Evolutionary conservation across 2,113 vertebrate genomes (phyloP).

Genomic region (Pelvicachromis taeniatus): DNA sequence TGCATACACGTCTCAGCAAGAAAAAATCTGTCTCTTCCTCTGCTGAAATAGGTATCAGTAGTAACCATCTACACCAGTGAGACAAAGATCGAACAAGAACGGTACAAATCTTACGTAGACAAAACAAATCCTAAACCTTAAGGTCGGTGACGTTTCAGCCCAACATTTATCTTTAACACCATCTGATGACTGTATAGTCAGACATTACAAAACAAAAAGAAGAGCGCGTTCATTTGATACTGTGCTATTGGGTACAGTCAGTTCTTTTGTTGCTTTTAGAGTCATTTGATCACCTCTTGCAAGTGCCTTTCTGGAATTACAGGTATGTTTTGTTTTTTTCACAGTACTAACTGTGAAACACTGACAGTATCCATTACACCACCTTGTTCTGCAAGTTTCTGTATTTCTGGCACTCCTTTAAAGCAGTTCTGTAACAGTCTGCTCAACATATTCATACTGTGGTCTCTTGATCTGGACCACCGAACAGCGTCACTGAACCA

Average conservation of each 20-base stretch:
- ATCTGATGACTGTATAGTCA: neutral
- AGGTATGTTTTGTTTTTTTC: neutral
- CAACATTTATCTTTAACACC: neutral
- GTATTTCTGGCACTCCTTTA: neutral
- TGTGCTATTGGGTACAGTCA: neutral
- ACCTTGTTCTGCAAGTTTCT: slow-evolving; percentile 23
- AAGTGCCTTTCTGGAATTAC: slow-evolving; percentile 13
- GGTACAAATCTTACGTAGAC: neutral
- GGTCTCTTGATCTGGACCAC: neutral
- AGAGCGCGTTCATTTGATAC: neutral
- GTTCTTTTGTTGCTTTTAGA: slow-evolving; percentile 12
- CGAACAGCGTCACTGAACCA: neutral
- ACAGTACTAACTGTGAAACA: slow-evolving; percentile 4
- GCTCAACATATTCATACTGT: neutral
- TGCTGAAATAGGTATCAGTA: neutral
- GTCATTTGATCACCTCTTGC: slow-evolving; percentile 7
- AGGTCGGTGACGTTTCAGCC: neutral
- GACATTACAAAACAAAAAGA: neutral
- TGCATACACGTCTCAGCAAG: neutral
- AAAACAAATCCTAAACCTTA: neutral
- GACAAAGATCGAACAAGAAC: neutral
- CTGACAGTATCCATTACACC: slow-evolving; percentile 7
- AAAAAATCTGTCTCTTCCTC: neutral
- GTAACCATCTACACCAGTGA: neutral
- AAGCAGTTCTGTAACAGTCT: neutral